Conservation (phyloP, 2,888 invertebrate species). For the Dascillus cervinus region DNA sequence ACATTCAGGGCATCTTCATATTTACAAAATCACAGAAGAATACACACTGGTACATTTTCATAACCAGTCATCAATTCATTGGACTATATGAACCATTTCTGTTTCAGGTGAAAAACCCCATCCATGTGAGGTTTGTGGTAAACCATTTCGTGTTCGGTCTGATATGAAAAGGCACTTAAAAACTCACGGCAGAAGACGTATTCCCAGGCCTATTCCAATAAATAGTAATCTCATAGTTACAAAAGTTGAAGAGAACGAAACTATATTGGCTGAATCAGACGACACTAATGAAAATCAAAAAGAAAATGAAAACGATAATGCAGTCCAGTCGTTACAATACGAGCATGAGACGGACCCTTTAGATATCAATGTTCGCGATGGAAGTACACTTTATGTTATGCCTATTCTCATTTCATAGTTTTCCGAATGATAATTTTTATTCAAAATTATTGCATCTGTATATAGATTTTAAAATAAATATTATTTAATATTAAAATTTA, state of each 20-base stretch:
- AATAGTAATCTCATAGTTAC: slow-evolving; percentile 21
- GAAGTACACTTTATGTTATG: slow-evolving; percentile 43
- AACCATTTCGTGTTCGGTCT: slow-evolving; percentile 73
- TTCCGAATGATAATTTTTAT: no score
- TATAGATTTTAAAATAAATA: no score
- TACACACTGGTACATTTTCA: slow-evolving; percentile 64
- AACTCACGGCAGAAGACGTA: slow-evolving; percentile 50
- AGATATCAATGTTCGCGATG: slow-evolving; percentile 37
- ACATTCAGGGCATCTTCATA: slow-evolving; percentile 81
- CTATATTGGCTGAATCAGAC: slow-evolving; percentile 27
- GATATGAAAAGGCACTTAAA: slow-evolving; percentile 76
- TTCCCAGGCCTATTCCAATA: slow-evolving; percentile 21
- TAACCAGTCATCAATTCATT: not conserved
- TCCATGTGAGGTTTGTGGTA: slow-evolving; percentile 66
- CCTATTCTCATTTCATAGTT: slow-evolving; percentile 30
- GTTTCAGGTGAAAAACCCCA: slow-evolving; percentile 66
- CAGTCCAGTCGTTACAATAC: slow-evolving; percentile 35
- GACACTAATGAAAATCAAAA: slow-evolving; percentile 33
- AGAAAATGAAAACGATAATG: slow-evolving; percentile 31
- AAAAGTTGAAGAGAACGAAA: slow-evolving; percentile 18
- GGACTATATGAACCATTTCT: slow-evolving; percentile 2
- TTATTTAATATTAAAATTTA: no score
- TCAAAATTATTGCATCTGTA: no score
- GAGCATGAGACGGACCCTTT: slow-evolving; percentile 43
- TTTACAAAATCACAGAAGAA: slow-evolving; percentile 72